Conservation (phyloP, 1,140 invertebrate genomes). For the Sitophilus oryzae region DNA sequence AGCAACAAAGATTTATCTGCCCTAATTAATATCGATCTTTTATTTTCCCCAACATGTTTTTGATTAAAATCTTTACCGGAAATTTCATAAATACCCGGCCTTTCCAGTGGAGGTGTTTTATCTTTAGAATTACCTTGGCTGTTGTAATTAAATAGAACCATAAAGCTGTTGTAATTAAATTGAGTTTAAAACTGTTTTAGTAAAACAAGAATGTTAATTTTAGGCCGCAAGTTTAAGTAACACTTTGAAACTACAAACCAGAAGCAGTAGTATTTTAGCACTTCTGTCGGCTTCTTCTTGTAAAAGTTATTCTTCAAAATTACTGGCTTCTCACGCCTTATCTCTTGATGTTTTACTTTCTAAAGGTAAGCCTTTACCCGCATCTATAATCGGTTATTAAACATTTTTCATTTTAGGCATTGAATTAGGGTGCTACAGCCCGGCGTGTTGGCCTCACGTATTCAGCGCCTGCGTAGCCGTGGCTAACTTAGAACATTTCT, state of each 20-base stretch:
- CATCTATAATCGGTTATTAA: not conserved
- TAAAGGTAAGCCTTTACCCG: slow-evolving; percentile 32
- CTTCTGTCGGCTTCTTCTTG: slow-evolving; percentile 73
- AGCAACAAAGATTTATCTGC: too few relatives aligned
- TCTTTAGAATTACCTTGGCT: too few relatives aligned
- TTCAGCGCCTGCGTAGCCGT: slow-evolving; percentile 88
- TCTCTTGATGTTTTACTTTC: slow-evolving; percentile 81
- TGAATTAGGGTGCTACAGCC: slow-evolving; percentile 83
- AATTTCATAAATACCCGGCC: too few relatives aligned
- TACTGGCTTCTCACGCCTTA: slow-evolving; percentile 77
- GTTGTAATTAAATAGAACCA: too few relatives aligned
- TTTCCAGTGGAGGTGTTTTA: too few relatives aligned
- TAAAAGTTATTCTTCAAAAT: slow-evolving; percentile 60
- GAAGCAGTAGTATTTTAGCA: slow-evolving; percentile 75
- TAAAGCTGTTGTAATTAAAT: too few relatives aligned
- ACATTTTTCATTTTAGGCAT: slow-evolving; percentile 56
- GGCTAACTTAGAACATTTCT: slow-evolving; percentile 78
- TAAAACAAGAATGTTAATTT: too few relatives aligned
- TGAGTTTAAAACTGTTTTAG: too few relatives aligned
- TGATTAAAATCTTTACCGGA: too few relatives aligned
- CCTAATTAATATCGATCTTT: too few relatives aligned
- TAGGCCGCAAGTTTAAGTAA: slow-evolving; percentile 69
- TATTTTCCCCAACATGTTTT: too few relatives aligned
- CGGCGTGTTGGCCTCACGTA: slow-evolving; percentile 89
- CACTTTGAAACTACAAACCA: slow-evolving; percentile 69